Evolutionary conservation across 2,113 vertebrate species (phyloP), one percentile per base, ranked within the genome.

Genomic region (Phocoena sinus): DNA sequence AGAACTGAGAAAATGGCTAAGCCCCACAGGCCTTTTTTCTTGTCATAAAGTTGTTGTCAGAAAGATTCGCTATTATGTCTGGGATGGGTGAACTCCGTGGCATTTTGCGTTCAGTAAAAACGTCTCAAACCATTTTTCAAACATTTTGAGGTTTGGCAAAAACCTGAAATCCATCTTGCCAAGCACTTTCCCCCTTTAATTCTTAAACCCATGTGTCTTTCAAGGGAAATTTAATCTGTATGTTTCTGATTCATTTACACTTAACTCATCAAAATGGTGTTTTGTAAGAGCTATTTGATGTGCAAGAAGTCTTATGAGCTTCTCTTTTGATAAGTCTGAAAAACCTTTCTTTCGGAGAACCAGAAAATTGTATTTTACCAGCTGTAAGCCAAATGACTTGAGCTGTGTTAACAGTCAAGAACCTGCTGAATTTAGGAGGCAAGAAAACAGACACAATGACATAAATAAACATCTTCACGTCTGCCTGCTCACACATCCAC

Each of bases 181-280:
- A 97, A 97, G 95, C 97, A 96, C 97, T 96, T 93, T 63, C 56
- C 86, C 94, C 90, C 88, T 88, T 97, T 97, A 97, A 97, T 97
- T 97, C 92, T 97, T 96, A 97, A 98, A 95, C 95, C 97, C 95
- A 96, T 94, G 97, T 97, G 96, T 98, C 96, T 98, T 98, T 97
- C 97, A 97, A 97, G 96, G 95, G 98, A 98, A 98, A 98, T 97
- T 97, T 97, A 98, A 98, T 98, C 97, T 95, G 90, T 97, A 97
- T 98, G 97, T 98, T 98, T 97, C 97, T 97, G 96, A 97, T 97
- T 98, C 98, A 98, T 98, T 98, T 98, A 98, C 98, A 98, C 98
- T 98, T 98, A 98, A 98, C 97, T 98, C 97, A 98, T 98, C 98
- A 98, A 97, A 97, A 98, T 93, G 96, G 95, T 97, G 98, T 98